Percentiles rank a stretch among this genome's conserved stretches.
phyloP scores from a whole-genome alignment of 2,797 vertebrate species.

The Odontamblyopus rebecca region DNA sequence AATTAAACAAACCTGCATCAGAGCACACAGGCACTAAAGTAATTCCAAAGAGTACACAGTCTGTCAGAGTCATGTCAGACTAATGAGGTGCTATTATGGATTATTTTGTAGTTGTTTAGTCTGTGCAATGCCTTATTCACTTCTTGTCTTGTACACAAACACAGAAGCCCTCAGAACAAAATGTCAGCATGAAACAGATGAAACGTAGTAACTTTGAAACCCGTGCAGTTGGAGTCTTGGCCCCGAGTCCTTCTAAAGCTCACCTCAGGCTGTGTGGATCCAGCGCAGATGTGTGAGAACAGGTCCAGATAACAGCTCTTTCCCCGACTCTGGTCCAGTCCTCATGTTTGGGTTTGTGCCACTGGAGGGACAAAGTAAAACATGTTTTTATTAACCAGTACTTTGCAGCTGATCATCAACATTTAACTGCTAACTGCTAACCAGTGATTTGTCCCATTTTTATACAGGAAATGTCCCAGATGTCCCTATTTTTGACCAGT shows the following conservation, averaged over 20 bases:
- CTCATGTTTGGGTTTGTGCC: background rate
- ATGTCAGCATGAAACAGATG: background rate
- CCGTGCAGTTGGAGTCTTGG: background rate
- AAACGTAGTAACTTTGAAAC: background rate
- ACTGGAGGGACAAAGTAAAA: background rate
- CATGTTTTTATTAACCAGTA: no score
- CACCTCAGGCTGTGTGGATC: background rate
- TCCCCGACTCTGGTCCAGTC: slow-evolving; percentile 8
- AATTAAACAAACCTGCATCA: no score
- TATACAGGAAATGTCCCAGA: no score
- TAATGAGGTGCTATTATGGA: no score
- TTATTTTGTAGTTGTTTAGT: background rate
- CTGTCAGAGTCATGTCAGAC: no score
- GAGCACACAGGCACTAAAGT: no score
- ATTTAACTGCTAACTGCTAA: no score
- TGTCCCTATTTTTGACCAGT: no score
- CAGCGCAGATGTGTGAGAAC: background rate
- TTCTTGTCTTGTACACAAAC: background rate
- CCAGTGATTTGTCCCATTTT: no score
- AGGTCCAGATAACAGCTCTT: background rate
- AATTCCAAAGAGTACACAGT: no score
- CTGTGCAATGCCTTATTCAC: background rate
- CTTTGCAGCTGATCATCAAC: no score
- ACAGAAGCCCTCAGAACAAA: background rate
- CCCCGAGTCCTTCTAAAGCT: background rate